These are phyloP conservation scores for Bombus confusus DNA, from an alignment of 1,140 invertebrate species.

Conservation along the genomic window DNA sequence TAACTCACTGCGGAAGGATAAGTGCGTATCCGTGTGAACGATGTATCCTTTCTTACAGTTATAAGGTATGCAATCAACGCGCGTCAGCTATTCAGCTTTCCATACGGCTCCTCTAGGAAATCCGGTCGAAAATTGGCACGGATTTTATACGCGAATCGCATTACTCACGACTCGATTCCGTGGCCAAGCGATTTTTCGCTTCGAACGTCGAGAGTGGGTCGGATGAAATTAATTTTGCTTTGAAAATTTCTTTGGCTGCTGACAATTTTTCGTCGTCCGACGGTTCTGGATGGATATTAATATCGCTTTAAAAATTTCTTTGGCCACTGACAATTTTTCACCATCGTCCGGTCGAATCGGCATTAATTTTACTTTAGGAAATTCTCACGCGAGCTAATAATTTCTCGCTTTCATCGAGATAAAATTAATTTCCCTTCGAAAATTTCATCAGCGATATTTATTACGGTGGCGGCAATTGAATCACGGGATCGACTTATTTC, in stretches of 20 bases:
- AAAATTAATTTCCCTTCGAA: background rate
- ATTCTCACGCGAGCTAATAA: background rate
- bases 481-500: background rate
- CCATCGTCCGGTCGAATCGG: too few species aligned
- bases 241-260: background rate
- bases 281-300: background rate
- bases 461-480: background rate
- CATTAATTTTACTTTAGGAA: background rate
- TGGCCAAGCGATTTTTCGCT: slow-evolving; percentile 24
- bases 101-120: slow-evolving; percentile 60
- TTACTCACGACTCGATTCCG: background rate
- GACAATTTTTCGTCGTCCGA: background rate
- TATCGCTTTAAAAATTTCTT: background rate
- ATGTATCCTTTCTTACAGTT: slow-evolving; percentile 57
- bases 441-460: background rate
- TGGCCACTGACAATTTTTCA: background rate
- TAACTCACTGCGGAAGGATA: slow-evolving; percentile 52
- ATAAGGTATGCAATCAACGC: slow-evolving; percentile 52
- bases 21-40: slow-evolving; percentile 41
- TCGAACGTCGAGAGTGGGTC: background rate
- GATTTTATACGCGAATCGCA: slow-evolving; percentile 41
- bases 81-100: slow-evolving; percentile 38
- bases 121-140: slow-evolving; percentile 47
- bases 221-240: slow-evolving; percentile 10
- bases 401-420: background rate